phyloP scores from a whole-genome alignment of 2,113 vertebrate species.

The Serilophus lunatus region DNA sequence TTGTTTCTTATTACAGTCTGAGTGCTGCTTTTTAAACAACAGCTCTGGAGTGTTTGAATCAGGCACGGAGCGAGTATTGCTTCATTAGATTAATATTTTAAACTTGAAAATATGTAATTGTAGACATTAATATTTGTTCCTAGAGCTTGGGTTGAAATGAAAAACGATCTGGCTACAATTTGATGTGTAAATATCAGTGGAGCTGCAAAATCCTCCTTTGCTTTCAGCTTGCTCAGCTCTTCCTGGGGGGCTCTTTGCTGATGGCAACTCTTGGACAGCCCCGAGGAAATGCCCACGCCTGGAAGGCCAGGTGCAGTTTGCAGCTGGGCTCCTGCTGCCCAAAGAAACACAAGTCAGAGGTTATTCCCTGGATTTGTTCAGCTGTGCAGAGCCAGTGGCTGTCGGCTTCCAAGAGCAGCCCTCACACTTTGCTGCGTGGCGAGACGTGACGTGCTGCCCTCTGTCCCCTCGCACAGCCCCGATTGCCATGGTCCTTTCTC shows the following conservation, averaged over 20 bases:
- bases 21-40: constrained; percentile 5
- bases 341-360: not conserved
- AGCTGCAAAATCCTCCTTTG: not conserved
- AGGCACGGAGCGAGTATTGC: not conserved
- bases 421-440: not conserved
- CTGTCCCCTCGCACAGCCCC: not conserved
- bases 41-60: not conserved
- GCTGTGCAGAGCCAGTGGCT: not conserved
- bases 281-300: not conserved
- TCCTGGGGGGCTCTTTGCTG: not conserved
- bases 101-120: not conserved
- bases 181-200: not conserved
- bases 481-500: not conserved
- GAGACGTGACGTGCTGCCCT: no score
- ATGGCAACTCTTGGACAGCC: not conserved
- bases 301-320: not conserved
- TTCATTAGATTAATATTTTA: not conserved
- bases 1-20: not conserved
- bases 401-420: not conserved
- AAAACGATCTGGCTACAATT: not conserved
- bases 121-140: not conserved
- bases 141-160: not conserved
- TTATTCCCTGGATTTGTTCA: not conserved
- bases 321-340: not conserved
- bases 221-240: not conserved